Conservation (phyloP, 2,888 invertebrate genomes). For the Limnephilus rhombicus region DNA sequence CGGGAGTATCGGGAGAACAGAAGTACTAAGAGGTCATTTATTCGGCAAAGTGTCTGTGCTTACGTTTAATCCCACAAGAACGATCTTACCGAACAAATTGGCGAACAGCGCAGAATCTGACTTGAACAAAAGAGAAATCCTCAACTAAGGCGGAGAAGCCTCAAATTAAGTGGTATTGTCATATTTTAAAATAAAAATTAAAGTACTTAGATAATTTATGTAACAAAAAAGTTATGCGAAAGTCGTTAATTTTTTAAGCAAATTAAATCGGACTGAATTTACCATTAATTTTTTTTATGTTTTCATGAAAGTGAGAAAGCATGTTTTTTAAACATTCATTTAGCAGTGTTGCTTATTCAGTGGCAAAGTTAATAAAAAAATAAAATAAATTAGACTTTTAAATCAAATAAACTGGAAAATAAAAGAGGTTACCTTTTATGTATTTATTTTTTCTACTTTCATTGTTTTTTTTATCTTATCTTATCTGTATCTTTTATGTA, state of each 20-base stretch:
- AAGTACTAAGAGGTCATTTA: constrained; percentile 65
- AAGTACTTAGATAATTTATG: background rate
- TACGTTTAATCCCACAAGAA: constrained; percentile 59
- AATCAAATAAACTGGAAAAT: background rate
- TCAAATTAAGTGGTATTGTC: background rate
- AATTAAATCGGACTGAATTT: background rate
- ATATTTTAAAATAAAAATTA: background rate
- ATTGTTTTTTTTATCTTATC: too few relatives aligned
- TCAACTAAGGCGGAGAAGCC: background rate
- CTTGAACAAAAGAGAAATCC: background rate
- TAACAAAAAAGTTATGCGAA: background rate
- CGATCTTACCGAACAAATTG: constrained; percentile 37
- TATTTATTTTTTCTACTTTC: too few relatives aligned
- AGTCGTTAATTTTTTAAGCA: background rate
- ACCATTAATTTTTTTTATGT: background rate
- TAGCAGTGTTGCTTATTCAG: background rate
- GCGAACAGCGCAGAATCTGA: background rate
- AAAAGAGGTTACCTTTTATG: background rate
- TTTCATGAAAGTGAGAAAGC: background rate
- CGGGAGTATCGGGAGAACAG: constrained; percentile 52
- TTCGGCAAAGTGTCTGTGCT: constrained; percentile 62
- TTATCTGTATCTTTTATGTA: too few relatives aligned
- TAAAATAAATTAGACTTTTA: background rate
- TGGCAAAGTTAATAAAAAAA: background rate
- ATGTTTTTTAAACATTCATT: background rate